Percentiles rank a stretch among this genome's conserved stretches.
Evolutionary conservation across 2,888 invertebrate genomes (phyloP).

Genomic region (Heterodera filipjevi): DNA sequence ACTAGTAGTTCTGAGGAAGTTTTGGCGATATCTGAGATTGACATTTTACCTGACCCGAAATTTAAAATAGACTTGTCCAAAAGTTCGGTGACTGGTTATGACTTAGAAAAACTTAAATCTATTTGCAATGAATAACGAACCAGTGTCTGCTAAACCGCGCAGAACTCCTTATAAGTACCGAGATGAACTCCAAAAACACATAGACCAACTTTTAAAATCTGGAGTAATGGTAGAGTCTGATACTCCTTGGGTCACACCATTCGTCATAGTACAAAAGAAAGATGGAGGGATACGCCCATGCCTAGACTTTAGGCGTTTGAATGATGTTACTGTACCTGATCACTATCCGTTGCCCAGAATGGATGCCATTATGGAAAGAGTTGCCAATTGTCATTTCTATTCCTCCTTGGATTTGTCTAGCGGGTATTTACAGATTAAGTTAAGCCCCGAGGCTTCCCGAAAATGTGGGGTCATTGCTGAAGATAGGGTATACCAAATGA

Average conservation of each 20-base stretch:
- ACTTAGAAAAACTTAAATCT: not conserved
- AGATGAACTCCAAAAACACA: conserved; percentile 42
- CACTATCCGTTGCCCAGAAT: conserved; percentile 31
- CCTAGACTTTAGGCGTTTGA: conserved; percentile 43
- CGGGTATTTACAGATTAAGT: conserved; percentile 26
- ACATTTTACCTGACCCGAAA: not conserved
- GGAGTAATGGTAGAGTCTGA: conserved; percentile 42
- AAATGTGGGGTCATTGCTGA: conserved; percentile 36
- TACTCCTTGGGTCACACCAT: conserved; percentile 32
- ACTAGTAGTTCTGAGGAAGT: conserved; percentile 38
- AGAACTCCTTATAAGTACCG: conserved; percentile 40
- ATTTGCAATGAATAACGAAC: conserved; percentile 27
- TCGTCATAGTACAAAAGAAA: not conserved
- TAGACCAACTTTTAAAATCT: conserved; percentile 37
- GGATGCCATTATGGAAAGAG: conserved; percentile 27
- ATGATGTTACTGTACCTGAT: conserved; percentile 42
- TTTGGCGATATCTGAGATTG: not conserved
- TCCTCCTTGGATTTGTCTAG: conserved; percentile 26
- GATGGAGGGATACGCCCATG: conserved; percentile 29
- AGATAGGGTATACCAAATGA: conserved; percentile 34
- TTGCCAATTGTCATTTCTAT: conserved; percentile 17
- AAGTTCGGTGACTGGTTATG: not conserved
- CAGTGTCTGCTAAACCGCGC: conserved; percentile 34
- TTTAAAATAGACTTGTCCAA: not conserved
- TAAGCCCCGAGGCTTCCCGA: conserved; percentile 10